A percentile compares a stretch with the other conserved stretches of the same genome.
phyloP scores from a whole-genome alignment of 2,113 vertebrate genomes.

The Pachycephala philippinensis region DNA sequence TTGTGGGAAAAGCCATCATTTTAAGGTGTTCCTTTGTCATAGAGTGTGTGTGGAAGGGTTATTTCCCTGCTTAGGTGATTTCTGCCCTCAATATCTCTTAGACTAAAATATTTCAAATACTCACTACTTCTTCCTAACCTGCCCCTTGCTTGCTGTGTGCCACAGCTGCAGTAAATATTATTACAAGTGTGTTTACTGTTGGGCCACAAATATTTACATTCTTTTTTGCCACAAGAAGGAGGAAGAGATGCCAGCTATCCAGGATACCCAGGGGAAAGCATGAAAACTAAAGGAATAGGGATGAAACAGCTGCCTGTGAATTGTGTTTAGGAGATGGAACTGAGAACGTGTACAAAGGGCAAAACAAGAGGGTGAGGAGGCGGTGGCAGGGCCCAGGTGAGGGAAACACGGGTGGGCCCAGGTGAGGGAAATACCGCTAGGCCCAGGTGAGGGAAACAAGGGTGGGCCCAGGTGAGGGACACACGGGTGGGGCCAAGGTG shows the following conservation, averaged over 20 bases:
- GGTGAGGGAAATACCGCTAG: no score
- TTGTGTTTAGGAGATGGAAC: background rate
- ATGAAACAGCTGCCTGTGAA: background rate
- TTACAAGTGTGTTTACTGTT: background rate
- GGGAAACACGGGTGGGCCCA: background rate
- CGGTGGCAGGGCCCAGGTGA: background rate
- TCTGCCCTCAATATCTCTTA: background rate
- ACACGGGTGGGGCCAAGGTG: no score
- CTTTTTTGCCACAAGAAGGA: background rate
- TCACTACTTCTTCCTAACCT: background rate
- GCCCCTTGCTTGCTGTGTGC: background rate
- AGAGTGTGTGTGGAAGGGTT: accelerated
- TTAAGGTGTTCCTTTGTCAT: background rate
- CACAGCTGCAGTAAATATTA: background rate
- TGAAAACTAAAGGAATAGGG: background rate
- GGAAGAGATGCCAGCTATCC: background rate
- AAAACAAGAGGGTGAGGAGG: background rate
- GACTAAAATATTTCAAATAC: background rate
- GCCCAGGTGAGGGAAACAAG: background rate
- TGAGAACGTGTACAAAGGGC: background rate
- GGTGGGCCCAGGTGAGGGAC: no score
- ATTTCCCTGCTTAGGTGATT: background rate
- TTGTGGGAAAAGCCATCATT: background rate
- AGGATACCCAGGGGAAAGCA: background rate
- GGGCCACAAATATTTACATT: background rate